These are phyloP conservation scores for Tachysurus vachellii DNA, from an alignment of 2,113 vertebrate genomes.

Conservation along the genomic window DNA sequence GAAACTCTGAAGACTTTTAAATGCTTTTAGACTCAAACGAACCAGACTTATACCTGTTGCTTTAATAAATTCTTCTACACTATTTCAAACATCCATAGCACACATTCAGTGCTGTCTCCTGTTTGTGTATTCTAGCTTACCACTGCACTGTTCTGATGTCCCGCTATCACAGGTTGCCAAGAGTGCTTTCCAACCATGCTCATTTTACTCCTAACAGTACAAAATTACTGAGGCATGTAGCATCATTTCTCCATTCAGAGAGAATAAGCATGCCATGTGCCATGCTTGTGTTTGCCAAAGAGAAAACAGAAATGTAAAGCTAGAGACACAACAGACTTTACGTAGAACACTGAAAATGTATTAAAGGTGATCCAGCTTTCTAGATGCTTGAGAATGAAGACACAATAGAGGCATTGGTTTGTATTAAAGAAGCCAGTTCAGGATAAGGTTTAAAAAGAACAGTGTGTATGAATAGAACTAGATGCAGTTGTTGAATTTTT, in stretches of 20 bases:
- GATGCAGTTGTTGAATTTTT: too few species aligned
- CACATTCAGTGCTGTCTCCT: slow-evolving; percentile 7
- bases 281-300: slow-evolving; percentile 12
- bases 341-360: neutral
- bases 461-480: neutral
- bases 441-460: neutral
- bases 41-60: neutral
- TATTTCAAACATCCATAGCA: slow-evolving; percentile 6
- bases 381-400: neutral
- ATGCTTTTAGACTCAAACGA: neutral
- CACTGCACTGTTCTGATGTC: neutral
- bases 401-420: neutral
- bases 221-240: slow-evolving; percentile 25
- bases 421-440: neutral
- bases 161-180: slow-evolving; percentile 59
- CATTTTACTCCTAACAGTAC: slow-evolving; percentile 60
- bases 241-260: slow-evolving; percentile 24
- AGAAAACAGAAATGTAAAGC: neutral
- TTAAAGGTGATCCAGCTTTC: neutral
- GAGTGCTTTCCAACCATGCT: slow-evolving; percentile 59
- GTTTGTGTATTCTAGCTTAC: neutral
- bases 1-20: neutral
- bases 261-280: neutral
- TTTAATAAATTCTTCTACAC: neutral
- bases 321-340: slow-evolving; percentile 6